These are phyloP conservation scores for Alethe diademata DNA, from an alignment of 2,113 vertebrate species.

Conservation along the genomic window DNA sequence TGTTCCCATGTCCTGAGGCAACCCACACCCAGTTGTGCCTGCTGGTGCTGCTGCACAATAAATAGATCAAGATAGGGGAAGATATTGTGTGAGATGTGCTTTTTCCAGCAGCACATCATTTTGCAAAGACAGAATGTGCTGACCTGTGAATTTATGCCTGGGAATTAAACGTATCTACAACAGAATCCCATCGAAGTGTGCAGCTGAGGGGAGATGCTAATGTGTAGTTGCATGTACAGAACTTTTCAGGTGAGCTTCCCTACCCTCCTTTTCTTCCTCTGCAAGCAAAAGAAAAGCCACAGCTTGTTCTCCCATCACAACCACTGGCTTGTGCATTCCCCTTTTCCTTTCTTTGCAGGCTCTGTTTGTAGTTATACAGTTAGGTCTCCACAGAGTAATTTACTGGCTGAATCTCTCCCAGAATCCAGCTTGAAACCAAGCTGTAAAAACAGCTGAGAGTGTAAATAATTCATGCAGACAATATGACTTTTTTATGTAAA, in stretches of 20 bases:
- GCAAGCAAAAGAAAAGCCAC: not conserved
- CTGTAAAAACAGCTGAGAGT: constrained; percentile 99
- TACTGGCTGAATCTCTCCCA: constrained; percentile 93
- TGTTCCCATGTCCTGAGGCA: not conserved
- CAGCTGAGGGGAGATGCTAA: not conserved
- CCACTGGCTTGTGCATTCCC: constrained; percentile 53
- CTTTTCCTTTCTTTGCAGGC: constrained; percentile 70
- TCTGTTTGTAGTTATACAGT: constrained; percentile 73
- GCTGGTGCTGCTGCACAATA: not conserved
- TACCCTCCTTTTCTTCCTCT: not conserved
- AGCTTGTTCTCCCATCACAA: not conserved
- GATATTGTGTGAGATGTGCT: not conserved
- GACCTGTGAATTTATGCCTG: not conserved
- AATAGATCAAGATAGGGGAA: not conserved
- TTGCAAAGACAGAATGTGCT: not conserved
- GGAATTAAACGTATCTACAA: not conserved
- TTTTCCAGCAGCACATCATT: not conserved
- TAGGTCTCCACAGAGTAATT: constrained; percentile 90
- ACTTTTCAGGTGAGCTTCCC: not conserved
- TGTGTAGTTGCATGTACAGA: not conserved
- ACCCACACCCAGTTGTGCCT: not conserved
- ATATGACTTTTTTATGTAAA: constrained; percentile 99
- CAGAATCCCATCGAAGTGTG: not conserved
- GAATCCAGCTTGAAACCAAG: constrained; percentile 92
- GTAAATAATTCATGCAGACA: constrained; percentile 99